Percentiles rank a stretch among this genome's conserved stretches.
Evolutionary conservation across 1,140 invertebrate genomes (phyloP).

Genomic region (Dysdera silvatica): DNA sequence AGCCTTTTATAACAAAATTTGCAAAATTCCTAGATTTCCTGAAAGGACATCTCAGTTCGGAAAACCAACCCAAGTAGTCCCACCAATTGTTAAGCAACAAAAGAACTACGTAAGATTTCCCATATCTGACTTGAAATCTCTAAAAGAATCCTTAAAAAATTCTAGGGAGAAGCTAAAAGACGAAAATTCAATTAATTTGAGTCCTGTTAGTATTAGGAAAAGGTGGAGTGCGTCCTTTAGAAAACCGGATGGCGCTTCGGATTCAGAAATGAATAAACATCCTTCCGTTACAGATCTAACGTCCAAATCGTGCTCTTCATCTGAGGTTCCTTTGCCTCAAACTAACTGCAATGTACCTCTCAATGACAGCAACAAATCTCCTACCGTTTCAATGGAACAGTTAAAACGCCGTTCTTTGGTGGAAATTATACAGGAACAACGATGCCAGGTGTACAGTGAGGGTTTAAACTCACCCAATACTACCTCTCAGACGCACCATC

Average conservation of each 20-base stretch:
- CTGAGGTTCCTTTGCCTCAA: too few relatives aligned
- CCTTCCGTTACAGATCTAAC: slow-evolving; percentile 29
- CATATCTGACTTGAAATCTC: neutral
- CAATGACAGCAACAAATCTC: neutral
- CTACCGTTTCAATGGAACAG: neutral
- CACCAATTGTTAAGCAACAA: slow-evolving; percentile 15
- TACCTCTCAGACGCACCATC: slow-evolving; percentile 3
- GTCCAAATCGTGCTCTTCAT: neutral
- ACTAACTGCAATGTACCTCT: too few relatives aligned
- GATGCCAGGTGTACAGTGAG: slow-evolving; percentile 21
- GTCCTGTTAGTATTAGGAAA: slow-evolving; percentile 37
- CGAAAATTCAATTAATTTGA: slow-evolving; percentile 46
- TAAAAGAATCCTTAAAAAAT: neutral
- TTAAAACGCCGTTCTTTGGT: slow-evolving; percentile 7
- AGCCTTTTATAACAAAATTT: slow-evolving; percentile 28
- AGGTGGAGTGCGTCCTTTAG: slow-evolving; percentile 49
- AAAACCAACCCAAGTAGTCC: slow-evolving; percentile 29
- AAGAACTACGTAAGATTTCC: slow-evolving; percentile 4
- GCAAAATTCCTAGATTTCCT: slow-evolving; percentile 27
- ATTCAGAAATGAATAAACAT: slow-evolving; percentile 72
- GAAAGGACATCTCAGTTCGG: slow-evolving; percentile 19
- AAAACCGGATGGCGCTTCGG: slow-evolving; percentile 82
- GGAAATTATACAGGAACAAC: slow-evolving; percentile 24
- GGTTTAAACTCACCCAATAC: slow-evolving; percentile 13
- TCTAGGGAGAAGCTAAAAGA: neutral